phyloP scores from a whole-genome alignment of 2,888 invertebrate species.

The Rhagonycha fulva region DNA sequence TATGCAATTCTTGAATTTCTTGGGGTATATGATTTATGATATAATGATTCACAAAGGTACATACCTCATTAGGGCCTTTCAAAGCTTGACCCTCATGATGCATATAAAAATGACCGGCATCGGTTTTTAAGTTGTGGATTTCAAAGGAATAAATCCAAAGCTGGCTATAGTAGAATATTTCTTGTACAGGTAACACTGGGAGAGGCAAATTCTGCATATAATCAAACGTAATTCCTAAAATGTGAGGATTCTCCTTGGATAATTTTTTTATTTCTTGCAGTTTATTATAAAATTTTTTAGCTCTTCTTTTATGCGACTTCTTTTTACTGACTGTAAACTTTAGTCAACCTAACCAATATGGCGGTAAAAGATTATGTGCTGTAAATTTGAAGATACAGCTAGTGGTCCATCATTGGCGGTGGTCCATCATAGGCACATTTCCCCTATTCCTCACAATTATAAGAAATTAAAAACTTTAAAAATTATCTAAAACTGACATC shows the following conservation, averaged over 20 bases:
- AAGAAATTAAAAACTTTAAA: no score
- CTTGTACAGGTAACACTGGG: constrained; percentile 33
- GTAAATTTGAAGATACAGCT: no score
- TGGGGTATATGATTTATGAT: background rate
- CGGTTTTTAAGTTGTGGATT: constrained; percentile 25
- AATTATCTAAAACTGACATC: no score
- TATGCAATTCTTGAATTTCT: constrained; percentile 15
- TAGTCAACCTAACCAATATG: no score
- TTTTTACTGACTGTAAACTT: no score
- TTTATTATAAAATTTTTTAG: constrained; percentile 34
- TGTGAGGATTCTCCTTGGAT: constrained; percentile 6
- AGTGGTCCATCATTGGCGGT: no score
- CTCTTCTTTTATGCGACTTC: constrained; percentile 28
- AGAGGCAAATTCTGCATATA: constrained; percentile 34
- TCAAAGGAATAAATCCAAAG: constrained; percentile 29
- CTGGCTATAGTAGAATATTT: constrained; percentile 34
- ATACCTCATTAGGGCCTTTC: constrained; percentile 18
- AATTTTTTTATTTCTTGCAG: constrained; percentile 12
- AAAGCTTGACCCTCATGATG: constrained; percentile 22
- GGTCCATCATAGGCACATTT: no score
- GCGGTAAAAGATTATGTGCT: no score
- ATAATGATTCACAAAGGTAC: constrained; percentile 10
- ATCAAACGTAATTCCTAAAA: constrained; percentile 30
- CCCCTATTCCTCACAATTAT: no score
- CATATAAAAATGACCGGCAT: constrained; percentile 11